Base-by-base conservation (phyloP, 2,113 vertebrate species). In the Poeciliopsis prolifica region DNA sequence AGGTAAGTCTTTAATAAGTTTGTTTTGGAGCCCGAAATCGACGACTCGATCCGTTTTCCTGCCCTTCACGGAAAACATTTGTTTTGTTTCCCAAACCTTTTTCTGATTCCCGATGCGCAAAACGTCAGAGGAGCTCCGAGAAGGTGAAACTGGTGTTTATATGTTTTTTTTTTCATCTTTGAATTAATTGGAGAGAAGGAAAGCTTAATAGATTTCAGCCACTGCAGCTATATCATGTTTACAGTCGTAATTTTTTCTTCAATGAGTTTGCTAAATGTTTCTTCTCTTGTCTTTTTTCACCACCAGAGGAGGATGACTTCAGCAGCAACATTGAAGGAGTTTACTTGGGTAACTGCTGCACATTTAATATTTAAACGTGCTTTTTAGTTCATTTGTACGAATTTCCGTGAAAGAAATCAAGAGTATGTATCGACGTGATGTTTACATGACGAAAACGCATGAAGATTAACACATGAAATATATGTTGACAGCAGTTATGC, bases 251-350 rank as follows among this genome's bases (percentile, higher is more conserved):
- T 22, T 63, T 22, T 22, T 14, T 54, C 1, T 26, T 42, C 15
- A 17, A 7, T 33, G 1, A 2, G 26, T 26, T 64, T 48, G 4
- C 19, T 6, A 29, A 44, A 42, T 42, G 5, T 26, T 29, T 26
- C 48, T n/a, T 13, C n/a, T 0, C 0, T 65, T 0, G 61, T 29
- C 3, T 61, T 64, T 24, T 12, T 29, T 2, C 42, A 19, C 24
- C 22, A 58, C n/a, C 90, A 98, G 97, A 96, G 69, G 96, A 96
- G 37, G 96, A 95, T 82, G 96, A 98, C 80, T 96, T 96, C 87
- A 93, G 94, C 91, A 93, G 93, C 86, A 92, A 88, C 76, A 83
- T 77, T 44, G 95, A 95, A 72, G 95, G 93, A 75, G 77, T 97
- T 79, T 97, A 96, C 81, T 88, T 98, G 3, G 95, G 98, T 99